Evolutionary conservation across 2,113 vertebrate species (phyloP), one percentile per base, ranked within the genome.

Genomic region (Mus musculus): DNA sequence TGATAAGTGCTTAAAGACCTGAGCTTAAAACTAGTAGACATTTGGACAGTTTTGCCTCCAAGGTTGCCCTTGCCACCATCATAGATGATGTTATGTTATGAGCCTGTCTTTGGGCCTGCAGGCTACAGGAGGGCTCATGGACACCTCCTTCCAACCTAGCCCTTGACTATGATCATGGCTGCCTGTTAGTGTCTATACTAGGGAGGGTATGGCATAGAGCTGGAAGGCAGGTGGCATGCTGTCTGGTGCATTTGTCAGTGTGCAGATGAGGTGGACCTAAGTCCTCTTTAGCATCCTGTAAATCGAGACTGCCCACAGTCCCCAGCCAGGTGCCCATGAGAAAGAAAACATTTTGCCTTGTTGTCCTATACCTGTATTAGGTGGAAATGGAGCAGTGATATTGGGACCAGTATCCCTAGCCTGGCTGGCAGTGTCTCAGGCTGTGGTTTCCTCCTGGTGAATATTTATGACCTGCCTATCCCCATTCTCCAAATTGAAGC

Each of bases 251-350:
- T 9, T 11, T 26, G 73, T 56, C 56, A 42, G 24, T 26, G 63
- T 24, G 28, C 24, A 3, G 20, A 36, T 54, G 10, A 16, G 33
- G 54, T 24, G n/a, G 42, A 2, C 0, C 20, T 7, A 12, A 14
- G 5, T 54, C 12, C 7, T 11, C 16, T 52, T 56, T 7, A 63
- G 33, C 46, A 8, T 33, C 10, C 26, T 39, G n/a, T 7, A 20
- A 10, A 10, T 6, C 16, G 0, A 0, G 59, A 24, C 77, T 39
- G 5, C 42, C 52, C 4, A 2, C 16, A 36, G 63, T 46, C 56
- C 65, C 61, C 1, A 0, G 52, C 28, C 3, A 8, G 77, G 24
- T 93, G n/a, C 13, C 4, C 4, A 20, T 6, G 13, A 5, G 8
- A 11, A 9, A 1, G n/a, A 49, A 52, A 54, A 19, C 49, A 67